Base-by-base conservation (phyloP, 2,797 vertebrate genomes). In the Notamacropus eugenii region DNA sequence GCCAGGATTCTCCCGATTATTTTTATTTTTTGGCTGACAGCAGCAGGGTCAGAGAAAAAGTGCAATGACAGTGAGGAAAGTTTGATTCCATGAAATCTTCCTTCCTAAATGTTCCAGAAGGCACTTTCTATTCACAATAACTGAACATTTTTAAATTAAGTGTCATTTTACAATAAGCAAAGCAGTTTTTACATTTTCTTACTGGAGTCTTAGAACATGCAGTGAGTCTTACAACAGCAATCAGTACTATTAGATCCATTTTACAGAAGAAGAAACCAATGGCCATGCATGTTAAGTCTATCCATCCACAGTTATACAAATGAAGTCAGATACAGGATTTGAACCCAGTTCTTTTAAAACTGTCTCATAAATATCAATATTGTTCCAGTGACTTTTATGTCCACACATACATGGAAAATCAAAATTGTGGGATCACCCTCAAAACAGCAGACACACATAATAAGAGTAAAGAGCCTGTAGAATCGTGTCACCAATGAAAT, bases 21-120 rank as follows among this genome's bases (percentile, higher is more conserved):
- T 92, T 96, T 95, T 94, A 87, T 50, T 95, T 95, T 95, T 91
- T 92, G 92, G 90, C 58, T 92, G 55, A 82, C 87, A 90, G 5
- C 19, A 92, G 16, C 46, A 94, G 40, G 55, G 4, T 28, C 90
- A 93, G 94, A 62, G 87, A 96, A 74, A 54, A 92, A 40, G 11
- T 93, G 67, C 46, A 95, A 62, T 91, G 91, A 92, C 93, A 92
- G 93, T 57, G 74, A 82, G 91, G 52, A 27, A 54, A 90, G 10
- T 1, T 2, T 9, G 29, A 40, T 24, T 59, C 62, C 58, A 91
- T 55, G 62, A 56, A 93, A 40, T 92, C 74, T 62, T 93, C 92
- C 94, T 46, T 93, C 94, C 54, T 58, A 13, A 67, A 56, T 28
- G 50, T 31, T 97, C 34, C 52, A 91, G 95, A 96, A 95, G 24